Evolutionary conservation across 2,797 vertebrate genomes (phyloP).

Genomic region (Poecilia velifera): DNA sequence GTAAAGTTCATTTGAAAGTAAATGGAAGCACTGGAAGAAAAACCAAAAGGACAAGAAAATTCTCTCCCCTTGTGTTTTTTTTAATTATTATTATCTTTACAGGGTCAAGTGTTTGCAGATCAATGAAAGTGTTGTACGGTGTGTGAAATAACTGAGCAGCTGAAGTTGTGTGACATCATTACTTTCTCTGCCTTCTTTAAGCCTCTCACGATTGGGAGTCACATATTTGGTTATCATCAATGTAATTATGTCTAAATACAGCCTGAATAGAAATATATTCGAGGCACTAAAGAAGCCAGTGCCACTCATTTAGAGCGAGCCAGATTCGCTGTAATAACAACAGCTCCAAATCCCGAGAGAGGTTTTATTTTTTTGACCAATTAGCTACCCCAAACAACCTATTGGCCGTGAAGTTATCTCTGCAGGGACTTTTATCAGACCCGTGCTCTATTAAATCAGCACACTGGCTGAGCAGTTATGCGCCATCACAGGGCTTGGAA

Average conservation of each 20-base stretch:
- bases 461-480: constrained; percentile 69
- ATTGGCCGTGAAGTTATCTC: constrained; percentile 75
- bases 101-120: constrained; percentile 34
- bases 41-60: constrained; percentile 5
- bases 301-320: constrained; percentile 69
- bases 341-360: constrained; percentile 66
- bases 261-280: constrained; percentile 60
- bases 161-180: constrained; percentile 46
- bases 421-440: constrained; percentile 72
- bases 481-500: constrained; percentile 66
- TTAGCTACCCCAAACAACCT: constrained; percentile 75
- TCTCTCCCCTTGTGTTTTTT: not conserved
- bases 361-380: constrained; percentile 79
- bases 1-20: not conserved
- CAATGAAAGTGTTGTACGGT: constrained; percentile 26
- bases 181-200: constrained; percentile 50
- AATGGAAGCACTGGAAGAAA: constrained; percentile 13
- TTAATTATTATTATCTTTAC: constrained; percentile 10
- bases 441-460: constrained; percentile 76
- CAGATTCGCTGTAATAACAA: constrained; percentile 53
- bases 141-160: constrained; percentile 31
- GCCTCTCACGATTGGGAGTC: constrained; percentile 66
- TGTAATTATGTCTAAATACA: constrained; percentile 66
- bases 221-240: constrained; percentile 74
- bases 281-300: constrained; percentile 61